phyloP scores from a whole-genome alignment of 2,888 invertebrate species.

The Agrochola circellaris region DNA sequence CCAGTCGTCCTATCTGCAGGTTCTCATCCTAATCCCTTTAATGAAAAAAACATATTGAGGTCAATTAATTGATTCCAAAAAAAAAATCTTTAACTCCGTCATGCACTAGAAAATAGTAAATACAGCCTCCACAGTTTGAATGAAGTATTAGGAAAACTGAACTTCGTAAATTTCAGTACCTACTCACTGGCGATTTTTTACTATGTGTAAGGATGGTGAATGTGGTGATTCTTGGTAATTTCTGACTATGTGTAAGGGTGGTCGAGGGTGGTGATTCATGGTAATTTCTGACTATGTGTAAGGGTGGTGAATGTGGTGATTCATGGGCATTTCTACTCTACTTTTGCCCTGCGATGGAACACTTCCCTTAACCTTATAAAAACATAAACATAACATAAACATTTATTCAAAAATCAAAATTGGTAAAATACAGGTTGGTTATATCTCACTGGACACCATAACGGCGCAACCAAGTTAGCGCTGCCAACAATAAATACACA shows the following conservation, averaged over 20 bases:
- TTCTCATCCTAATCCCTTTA: background rate
- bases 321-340: background rate
- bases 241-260: background rate
- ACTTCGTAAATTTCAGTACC: background rate
- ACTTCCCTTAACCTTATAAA: no score
- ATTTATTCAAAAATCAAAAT: no score
- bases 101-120: constrained; percentile 9
- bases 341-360: background rate
- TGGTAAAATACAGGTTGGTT: no score
- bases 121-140: background rate
- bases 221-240: no score
- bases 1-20: background rate
- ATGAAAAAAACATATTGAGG: background rate
- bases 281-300: no score
- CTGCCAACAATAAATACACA: no score
- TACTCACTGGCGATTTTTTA: no score
- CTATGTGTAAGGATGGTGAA: no score
- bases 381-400: no score
- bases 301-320: background rate
- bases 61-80: constrained; percentile 1
- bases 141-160: background rate
- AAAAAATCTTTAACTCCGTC: background rate
- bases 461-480: no score
- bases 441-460: no score
- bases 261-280: background rate